Base-by-base conservation (phyloP, 2,888 invertebrate species). In the Drepanosiphum platanoidis region DNA sequence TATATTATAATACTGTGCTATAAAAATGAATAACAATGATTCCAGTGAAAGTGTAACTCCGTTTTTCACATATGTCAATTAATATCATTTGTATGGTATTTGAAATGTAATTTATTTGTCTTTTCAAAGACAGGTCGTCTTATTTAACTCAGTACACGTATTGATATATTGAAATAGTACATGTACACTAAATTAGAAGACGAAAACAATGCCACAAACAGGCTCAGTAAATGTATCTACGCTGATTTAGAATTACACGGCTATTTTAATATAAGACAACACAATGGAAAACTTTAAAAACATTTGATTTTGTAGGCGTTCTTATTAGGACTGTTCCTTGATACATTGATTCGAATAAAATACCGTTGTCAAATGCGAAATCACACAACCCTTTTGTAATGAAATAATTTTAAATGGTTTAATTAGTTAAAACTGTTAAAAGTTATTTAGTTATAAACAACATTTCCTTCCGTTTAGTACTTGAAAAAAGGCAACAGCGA, bases 1-100 rank as follows among this genome's bases (percentile, higher is more conserved):
- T 61, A 72, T 58, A 70, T 77, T 36, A 68, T 70, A 68, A 79
- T 70, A 70, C 36, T n/a, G 39, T 46, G 68, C 68, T 66, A 84
- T 84, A 84, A 84, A 58, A 74, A 72, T 64, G 74, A 72, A 83
- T 75, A 83, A 83, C 74, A 83, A 83, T 66, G 61, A 83, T 83
- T 75, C 30, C 71, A 58, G 84, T 84, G 84, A 84, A 84, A 84
- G 84, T 84, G n/a, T 77, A 77, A 70, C 52, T 84, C 75, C 36
- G 30, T 77, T 61, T 84, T 84, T 84, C 64, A 64, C 27, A 58
- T 68, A 84, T 32, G 75, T 84, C 84, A 84, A 84, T 84, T 84
- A 84, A 77, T 83, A 84, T 68, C 30, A 11, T 72, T 39, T 72
- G 81, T 61, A 72, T 32, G 71, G 22, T 58, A 81, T 71, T 81